Conservation (phyloP, 2,888 invertebrate genomes). For the Slavum lentiscoides region DNA sequence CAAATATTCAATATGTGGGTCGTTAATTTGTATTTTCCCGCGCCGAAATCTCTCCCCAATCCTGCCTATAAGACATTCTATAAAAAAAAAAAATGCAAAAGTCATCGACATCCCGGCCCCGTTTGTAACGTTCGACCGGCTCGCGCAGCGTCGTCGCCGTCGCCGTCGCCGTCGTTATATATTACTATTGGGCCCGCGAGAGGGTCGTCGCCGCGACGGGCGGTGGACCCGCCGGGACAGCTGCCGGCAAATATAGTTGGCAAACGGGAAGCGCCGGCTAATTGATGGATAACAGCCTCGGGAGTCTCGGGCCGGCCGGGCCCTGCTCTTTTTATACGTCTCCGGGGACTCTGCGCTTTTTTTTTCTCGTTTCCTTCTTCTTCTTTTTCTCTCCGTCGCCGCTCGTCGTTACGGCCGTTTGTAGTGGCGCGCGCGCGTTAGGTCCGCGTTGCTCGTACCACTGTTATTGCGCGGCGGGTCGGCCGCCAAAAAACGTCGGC, state of each 20-base stretch:
- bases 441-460: not conserved
- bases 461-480: not conserved
- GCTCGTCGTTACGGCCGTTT: not conserved
- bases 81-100: too few relatives aligned
- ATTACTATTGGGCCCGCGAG: constrained; percentile 15
- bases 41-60: too few relatives aligned
- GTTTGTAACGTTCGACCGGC: not conserved
- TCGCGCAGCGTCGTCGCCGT: not conserved
- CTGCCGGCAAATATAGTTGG: constrained; percentile 14
- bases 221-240: constrained; percentile 16
- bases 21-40: too few relatives aligned
- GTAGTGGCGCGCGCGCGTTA: not conserved
- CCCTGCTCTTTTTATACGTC: constrained; percentile 41
- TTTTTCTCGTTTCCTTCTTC: not conserved
- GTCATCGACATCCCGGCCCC: too few relatives aligned
- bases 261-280: constrained; percentile 5
- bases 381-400: not conserved
- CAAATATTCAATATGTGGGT: too few relatives aligned
- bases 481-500: constrained; percentile 14
- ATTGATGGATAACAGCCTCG: constrained; percentile 51
- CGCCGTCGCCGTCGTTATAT: not conserved
- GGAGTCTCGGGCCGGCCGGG: constrained; percentile 1
- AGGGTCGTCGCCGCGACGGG: not conserved
- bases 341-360: constrained; percentile 26
- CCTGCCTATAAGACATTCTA: too few relatives aligned